phyloP scores from a whole-genome alignment of 2,797 vertebrate genomes.

The Xyrichtys novacula region DNA sequence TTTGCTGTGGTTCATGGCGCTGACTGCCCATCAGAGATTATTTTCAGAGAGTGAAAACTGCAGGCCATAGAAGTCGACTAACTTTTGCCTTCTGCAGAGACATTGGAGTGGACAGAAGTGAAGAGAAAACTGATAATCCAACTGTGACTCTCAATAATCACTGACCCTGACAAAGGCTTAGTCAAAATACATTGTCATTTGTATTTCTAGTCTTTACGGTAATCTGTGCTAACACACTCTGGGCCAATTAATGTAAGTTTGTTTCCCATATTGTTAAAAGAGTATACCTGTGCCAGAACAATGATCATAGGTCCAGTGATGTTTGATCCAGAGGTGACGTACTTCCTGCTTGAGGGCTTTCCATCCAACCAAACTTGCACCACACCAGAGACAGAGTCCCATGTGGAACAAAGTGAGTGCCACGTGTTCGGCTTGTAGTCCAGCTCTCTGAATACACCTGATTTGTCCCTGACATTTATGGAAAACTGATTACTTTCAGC shows the following conservation, averaged over 20 bases:
- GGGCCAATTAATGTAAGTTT: neutral
- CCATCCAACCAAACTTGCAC: conserved; percentile 65
- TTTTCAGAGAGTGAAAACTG: too few relatives aligned
- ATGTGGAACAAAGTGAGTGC: conserved; percentile 69
- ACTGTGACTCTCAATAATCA: too few relatives aligned
- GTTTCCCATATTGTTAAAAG: neutral
- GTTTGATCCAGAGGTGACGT: conserved; percentile 21
- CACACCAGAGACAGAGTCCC: conserved; percentile 56
- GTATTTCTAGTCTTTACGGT: neutral
- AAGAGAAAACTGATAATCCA: neutral
- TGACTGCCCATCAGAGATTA: too few relatives aligned
- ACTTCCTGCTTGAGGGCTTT: conserved; percentile 56
- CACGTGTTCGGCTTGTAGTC: conserved; percentile 8
- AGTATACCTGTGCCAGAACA: conserved; percentile 38
- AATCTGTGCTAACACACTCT: neutral
- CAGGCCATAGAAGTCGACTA: too few relatives aligned
- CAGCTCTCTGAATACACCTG: too few relatives aligned
- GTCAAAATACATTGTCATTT: too few relatives aligned
- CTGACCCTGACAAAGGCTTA: too few relatives aligned
- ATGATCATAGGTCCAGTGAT: neutral
- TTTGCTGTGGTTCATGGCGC: too few relatives aligned
- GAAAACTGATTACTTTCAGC: neutral
- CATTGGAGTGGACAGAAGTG: too few relatives aligned
- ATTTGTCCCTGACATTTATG: too few relatives aligned
- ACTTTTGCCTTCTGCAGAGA: too few relatives aligned